Evolutionary conservation across 2,113 vertebrate genomes (phyloP).

Genomic region (Vulpes lagopus): DNA sequence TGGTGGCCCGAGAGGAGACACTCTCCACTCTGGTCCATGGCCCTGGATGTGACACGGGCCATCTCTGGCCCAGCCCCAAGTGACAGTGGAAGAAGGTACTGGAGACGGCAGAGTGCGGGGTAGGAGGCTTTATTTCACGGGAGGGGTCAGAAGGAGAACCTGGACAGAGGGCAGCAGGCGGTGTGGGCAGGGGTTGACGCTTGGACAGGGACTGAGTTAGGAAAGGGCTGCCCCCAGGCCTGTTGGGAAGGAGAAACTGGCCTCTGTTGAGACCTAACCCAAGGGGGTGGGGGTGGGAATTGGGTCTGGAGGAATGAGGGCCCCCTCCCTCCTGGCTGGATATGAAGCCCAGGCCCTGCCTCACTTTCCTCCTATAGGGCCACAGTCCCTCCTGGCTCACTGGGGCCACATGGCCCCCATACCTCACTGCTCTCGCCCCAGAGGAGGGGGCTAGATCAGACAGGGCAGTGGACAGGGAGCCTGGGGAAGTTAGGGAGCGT

Average conservation of each 20-base stretch:
- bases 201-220: background rate
- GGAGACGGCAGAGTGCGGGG: background rate
- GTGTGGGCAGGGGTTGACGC: background rate
- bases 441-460: background rate
- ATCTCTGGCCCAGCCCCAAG: background rate
- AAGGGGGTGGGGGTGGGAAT: background rate
- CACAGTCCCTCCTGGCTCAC: slow-evolving; percentile 48
- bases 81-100: background rate
- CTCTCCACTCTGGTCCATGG: too few relatives aligned
- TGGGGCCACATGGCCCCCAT: background rate
- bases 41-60: background rate
- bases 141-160: background rate
- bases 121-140: slow-evolving; percentile 78
- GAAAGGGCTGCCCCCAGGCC: slow-evolving; percentile 46
- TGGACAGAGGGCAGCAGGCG: slow-evolving; percentile 52
- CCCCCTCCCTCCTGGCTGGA: slow-evolving; percentile 49
- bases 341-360: background rate
- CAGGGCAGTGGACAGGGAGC: slow-evolving; percentile 38
- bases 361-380: background rate
- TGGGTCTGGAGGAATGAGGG: slow-evolving; percentile 49
- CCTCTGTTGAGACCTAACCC: background rate
- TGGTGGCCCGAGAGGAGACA: background rate
- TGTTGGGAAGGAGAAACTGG: slow-evolving; percentile 8
- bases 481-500: slow-evolving; percentile 11
- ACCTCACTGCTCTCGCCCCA: slow-evolving; percentile 53